These are phyloP conservation scores for Melospiza melodia DNA, from an alignment of 2,113 vertebrate genomes.

Conservation along the genomic window DNA sequence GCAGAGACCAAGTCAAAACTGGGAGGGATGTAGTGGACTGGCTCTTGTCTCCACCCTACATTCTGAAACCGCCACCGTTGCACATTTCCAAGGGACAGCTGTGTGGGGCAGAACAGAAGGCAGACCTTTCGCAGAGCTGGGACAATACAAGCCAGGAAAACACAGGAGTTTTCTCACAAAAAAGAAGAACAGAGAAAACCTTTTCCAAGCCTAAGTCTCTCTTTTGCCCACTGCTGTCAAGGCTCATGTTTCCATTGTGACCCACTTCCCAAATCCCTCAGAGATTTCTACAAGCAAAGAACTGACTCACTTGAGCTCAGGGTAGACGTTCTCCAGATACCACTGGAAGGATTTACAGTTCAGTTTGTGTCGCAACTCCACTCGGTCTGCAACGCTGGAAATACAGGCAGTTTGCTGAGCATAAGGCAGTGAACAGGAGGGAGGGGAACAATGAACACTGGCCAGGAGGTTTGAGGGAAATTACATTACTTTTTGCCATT, in stretches of 20 bases:
- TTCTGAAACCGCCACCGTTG: not conserved
- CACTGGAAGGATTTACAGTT: constrained; percentile 97
- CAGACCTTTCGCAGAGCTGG: not conserved
- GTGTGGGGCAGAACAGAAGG: not conserved
- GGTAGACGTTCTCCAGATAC: constrained; percentile 98
- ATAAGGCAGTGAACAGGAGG: not conserved
- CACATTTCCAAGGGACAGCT: not conserved
- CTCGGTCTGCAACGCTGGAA: constrained; percentile 85
- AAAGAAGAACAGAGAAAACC: not conserved
- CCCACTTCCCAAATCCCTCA: not conserved
- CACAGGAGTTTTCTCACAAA: not conserved
- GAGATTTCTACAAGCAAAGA: not conserved
- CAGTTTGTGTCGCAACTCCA: constrained; percentile 88
- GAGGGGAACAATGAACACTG: not conserved
- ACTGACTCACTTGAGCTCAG: constrained; percentile 91
- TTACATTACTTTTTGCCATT: not conserved
- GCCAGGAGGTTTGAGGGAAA: not conserved
- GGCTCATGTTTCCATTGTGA: not conserved
- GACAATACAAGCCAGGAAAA: not conserved
- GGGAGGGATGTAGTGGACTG: not conserved
- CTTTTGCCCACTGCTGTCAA: not conserved
- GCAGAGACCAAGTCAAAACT: not conserved
- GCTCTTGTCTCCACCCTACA: not conserved
- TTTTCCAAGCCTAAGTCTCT: not conserved
- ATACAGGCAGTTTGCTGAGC: constrained; percentile 17